phyloP scores from a whole-genome alignment of 2,888 invertebrate genomes.

The Platycheirus albimanus region DNA sequence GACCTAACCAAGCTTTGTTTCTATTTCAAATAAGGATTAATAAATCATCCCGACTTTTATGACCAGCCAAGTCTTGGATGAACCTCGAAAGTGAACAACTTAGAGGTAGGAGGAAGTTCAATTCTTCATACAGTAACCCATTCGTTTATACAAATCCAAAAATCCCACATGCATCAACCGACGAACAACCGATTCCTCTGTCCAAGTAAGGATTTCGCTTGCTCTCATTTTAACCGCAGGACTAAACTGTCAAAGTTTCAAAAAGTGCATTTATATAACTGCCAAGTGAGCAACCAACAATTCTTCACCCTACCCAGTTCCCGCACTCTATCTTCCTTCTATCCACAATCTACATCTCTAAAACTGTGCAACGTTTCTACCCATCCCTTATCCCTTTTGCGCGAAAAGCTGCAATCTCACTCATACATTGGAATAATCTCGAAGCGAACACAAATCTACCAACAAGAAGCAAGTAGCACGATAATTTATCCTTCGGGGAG shows the following conservation, averaged over 20 bases:
- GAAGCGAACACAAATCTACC: slow-evolving; percentile 68
- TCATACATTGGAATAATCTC: slow-evolving; percentile 34
- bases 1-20: no score
- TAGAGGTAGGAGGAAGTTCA: not conserved
- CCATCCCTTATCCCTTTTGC: not conserved
- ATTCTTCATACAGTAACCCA: slow-evolving; percentile 14
- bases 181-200: slow-evolving; percentile 38
- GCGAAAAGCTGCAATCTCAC: slow-evolving; percentile 56
- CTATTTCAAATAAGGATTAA: slow-evolving; percentile 53
- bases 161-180: slow-evolving; percentile 60
- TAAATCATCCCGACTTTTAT: slow-evolving; percentile 66
- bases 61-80: not conserved
- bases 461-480: slow-evolving; percentile 57
- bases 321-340: no score
- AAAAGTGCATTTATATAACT: slow-evolving; percentile 72
- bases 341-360: not conserved
- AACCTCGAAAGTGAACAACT: not conserved
- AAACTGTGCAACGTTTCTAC: not conserved
- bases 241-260: slow-evolving; percentile 71
- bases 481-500: slow-evolving; percentile 63
- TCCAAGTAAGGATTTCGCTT: slow-evolving; percentile 58
- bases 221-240: slow-evolving; percentile 69
- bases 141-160: slow-evolving; percentile 25
- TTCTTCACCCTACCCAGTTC: slow-evolving; percentile 36
- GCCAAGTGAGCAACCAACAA: slow-evolving; percentile 66